Evolutionary conservation across 2,113 vertebrate species (phyloP).

Genomic region (Ciconia boyciana): DNA sequence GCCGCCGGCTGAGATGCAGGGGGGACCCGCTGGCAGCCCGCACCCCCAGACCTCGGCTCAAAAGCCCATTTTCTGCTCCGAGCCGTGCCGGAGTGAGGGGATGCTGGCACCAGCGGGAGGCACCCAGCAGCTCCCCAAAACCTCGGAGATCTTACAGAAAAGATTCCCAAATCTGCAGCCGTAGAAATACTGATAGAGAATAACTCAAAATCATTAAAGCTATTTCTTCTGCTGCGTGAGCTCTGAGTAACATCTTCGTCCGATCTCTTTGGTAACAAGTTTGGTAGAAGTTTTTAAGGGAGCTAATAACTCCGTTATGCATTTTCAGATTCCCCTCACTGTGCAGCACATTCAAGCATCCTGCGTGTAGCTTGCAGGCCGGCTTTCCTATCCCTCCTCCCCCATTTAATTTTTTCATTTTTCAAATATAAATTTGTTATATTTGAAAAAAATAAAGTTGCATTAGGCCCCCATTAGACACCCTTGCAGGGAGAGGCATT

Average conservation of each 20-base stretch:
- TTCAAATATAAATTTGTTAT: not conserved
- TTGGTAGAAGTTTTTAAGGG: not conserved
- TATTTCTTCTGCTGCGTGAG: not conserved
- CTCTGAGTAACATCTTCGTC: not conserved
- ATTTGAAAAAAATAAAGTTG: not conserved
- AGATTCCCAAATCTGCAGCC: not conserved
- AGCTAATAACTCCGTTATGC: not conserved
- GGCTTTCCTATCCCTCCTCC: not conserved
- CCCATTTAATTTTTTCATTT: not conserved
- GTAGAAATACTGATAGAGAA: not conserved
- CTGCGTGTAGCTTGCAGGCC: not conserved
- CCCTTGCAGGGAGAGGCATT: too few relatives aligned
- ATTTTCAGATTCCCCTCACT: not conserved
- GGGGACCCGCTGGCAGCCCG: not conserved
- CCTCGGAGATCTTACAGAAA: not conserved
- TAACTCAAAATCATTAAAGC: not conserved
- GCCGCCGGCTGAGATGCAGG: fast-evolving
- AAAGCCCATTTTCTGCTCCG: not conserved
- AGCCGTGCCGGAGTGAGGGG: fast-evolving
- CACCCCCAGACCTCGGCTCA: fast-evolving
- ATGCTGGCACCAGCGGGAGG: not conserved
- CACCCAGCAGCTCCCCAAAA: not conserved
- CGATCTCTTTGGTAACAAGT: not conserved
- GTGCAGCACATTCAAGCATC: not conserved
- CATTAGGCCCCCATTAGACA: too few relatives aligned